These are phyloP conservation scores for Montipora efflorescens DNA, from an alignment of 64 coral and sea anemone species.

Conservation along the genomic window DNA sequence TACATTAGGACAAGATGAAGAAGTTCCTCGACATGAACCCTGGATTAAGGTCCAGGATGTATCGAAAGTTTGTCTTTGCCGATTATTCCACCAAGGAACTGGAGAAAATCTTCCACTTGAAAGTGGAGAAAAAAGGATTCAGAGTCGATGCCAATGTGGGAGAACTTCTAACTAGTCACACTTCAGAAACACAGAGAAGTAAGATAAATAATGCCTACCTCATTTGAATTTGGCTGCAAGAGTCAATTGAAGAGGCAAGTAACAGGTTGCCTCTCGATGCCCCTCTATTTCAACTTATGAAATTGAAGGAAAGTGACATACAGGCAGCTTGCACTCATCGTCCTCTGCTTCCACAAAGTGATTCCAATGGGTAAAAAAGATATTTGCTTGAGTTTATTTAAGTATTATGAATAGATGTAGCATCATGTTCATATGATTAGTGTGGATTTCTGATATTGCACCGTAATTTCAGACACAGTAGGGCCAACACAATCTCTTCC, in stretches of 20 bases:
- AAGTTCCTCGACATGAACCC: conserved; percentile 31
- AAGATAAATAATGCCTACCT: conserved; percentile 65
- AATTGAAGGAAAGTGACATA: conserved; percentile 44
- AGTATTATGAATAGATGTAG: too few species aligned
- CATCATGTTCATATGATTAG: too few species aligned
- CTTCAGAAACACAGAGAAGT: background rate
- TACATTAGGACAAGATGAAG: conserved; percentile 50
- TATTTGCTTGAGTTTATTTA: too few species aligned
- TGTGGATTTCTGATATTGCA: too few species aligned
- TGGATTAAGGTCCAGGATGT: conserved; percentile 43
- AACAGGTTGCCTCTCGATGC: conserved; percentile 59
- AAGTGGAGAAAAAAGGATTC: background rate
- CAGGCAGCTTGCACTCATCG: conserved; percentile 10
- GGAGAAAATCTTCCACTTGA: background rate
- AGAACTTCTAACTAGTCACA: background rate
- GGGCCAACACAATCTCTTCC: too few species aligned
- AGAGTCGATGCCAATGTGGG: background rate
- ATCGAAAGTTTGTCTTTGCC: conserved; percentile 24
- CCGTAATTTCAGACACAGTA: too few species aligned
- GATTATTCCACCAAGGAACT: conserved; percentile 62
- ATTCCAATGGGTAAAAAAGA: background rate
- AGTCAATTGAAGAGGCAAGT: conserved; percentile 52
- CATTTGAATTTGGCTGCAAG: conserved; percentile 14
- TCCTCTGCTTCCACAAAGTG: background rate
- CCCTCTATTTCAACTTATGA: conserved; percentile 26